Evolutionary conservation across 2,888 invertebrate genomes (phyloP), one percentile per base, ranked within the genome.

Genomic region (Apeira syringaria): DNA sequence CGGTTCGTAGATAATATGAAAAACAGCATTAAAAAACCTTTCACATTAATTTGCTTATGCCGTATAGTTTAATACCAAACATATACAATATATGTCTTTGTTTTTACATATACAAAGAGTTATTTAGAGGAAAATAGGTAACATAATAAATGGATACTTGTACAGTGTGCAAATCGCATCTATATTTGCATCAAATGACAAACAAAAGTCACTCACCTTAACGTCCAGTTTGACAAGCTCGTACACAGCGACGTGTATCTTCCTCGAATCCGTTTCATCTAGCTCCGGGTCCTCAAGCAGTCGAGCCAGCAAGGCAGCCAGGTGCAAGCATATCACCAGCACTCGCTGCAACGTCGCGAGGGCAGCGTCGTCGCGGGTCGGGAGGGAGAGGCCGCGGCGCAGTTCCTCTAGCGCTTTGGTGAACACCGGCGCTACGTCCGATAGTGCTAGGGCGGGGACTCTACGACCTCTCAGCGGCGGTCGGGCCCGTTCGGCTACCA

Each of bases 401-500:
- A 95, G 93, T 74, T 96, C 95, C 22, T 91, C 84, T n/a, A 97
- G 92, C 24, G 97, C 95, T 9, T 31, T 27, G 7, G 6, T 7
- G 27, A 24, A 95, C 36, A 98, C 97, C 58, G 93, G 92, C 60
- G 96, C 92, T 61, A 98, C 93, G 79, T 98, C 97, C 39, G 92
- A 90, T 67, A 96, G 95, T 35, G 95, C 93, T 12, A 97, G 94
- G 0, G 95, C 94, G 27, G 95, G 97, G 46, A 95, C 95, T 50
- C 94, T 92, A 40, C 94, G 92, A 29, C 94, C 90, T 86, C 76
- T 10, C 55, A 53, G 15, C 45, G 92, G 91, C 47, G 93, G 93
- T 30, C 94, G 91, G 15, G 94, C 94, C 36, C 95, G 92, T 79
- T 98, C 98, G 15, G 96, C 95, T 78, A 98, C 93, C 97, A 99